These are phyloP conservation scores for Scrobipalpa costella DNA, from an alignment of 2,888 invertebrate species.

Conservation along the genomic window DNA sequence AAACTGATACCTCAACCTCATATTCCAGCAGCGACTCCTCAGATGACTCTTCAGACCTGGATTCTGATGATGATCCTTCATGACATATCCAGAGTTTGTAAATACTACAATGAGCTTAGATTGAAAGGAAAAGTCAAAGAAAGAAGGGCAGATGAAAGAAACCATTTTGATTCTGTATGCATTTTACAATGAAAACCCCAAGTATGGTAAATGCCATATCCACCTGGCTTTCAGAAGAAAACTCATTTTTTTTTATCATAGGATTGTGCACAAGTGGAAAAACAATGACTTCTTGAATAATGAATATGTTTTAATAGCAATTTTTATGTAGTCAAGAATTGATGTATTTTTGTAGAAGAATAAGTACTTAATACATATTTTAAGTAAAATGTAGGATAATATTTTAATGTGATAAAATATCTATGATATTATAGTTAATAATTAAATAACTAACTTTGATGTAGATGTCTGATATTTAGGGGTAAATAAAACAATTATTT, in stretches of 20 bases:
- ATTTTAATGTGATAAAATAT: neutral
- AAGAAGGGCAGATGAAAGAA: too few species aligned
- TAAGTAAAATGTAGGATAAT: too few species aligned
- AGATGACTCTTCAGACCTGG: constrained; percentile 59
- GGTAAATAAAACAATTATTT: constrained; percentile 7
- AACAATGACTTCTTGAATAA: neutral
- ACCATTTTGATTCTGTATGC: too few species aligned
- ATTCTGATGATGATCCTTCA: constrained; percentile 70
- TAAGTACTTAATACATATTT: too few species aligned
- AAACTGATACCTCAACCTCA: constrained; percentile 46
- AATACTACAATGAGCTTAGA: constrained; percentile 18
- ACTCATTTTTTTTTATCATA: too few species aligned
- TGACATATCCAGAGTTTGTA: constrained; percentile 39
- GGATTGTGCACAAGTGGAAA: too few species aligned
- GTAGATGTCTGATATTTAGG: neutral
- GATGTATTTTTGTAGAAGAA: neutral
- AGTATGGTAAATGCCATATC: too few species aligned
- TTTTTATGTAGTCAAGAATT: neutral
- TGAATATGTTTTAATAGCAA: neutral
- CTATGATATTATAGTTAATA: neutral
- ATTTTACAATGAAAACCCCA: too few species aligned
- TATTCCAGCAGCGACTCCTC: constrained; percentile 49
- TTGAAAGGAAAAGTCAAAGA: too few species aligned
- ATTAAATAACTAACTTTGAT: neutral
- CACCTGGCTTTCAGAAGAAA: too few species aligned